Percentiles rank a stretch among this genome's conserved stretches.
phyloP scores from a whole-genome alignment of 2,113 vertebrate genomes.

The Percina caprodes region DNA sequence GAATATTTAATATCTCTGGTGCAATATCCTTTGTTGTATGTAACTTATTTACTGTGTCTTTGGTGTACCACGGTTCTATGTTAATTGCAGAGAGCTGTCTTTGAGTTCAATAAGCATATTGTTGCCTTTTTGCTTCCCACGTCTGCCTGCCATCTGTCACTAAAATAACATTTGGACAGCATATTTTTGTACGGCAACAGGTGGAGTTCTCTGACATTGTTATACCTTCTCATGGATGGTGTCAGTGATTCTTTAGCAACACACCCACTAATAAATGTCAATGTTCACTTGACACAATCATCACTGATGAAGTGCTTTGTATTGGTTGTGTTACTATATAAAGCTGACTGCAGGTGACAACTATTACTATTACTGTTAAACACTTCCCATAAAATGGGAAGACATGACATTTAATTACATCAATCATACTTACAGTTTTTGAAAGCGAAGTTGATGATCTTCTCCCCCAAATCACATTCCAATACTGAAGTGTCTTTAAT shows the following conservation, averaged over 20 bases:
- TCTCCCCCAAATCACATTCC: constrained; percentile 11
- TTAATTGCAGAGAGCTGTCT: background rate
- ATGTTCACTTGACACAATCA: background rate
- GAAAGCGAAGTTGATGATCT: constrained; percentile 30
- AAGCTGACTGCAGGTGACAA: constrained; percentile 17
- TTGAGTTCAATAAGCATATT: background rate
- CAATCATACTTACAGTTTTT: constrained; percentile 58
- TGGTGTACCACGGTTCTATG: too few relatives aligned
- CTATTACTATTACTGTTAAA: background rate
- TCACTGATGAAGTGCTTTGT: background rate
- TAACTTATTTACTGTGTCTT: too few relatives aligned
- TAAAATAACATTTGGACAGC: background rate
- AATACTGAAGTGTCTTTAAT: constrained; percentile 53
- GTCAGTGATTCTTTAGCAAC: background rate
- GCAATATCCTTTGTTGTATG: too few relatives aligned
- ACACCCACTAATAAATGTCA: constrained; percentile 5
- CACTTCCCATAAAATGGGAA: background rate
- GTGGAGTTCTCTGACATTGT: constrained; percentile 2
- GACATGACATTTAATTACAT: background rate
- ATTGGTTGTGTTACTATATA: constrained; percentile 4
- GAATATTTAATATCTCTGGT: too few relatives aligned
- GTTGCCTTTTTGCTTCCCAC: background rate
- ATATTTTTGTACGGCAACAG: background rate
- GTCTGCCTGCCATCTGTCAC: background rate
- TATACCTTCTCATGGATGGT: background rate